A percentile compares a stretch with the other conserved stretches of the same genome.
These are phyloP conservation scores for Drosophila takahashii DNA, from an alignment of 1,140 invertebrate species.

Conservation along the genomic window DNA sequence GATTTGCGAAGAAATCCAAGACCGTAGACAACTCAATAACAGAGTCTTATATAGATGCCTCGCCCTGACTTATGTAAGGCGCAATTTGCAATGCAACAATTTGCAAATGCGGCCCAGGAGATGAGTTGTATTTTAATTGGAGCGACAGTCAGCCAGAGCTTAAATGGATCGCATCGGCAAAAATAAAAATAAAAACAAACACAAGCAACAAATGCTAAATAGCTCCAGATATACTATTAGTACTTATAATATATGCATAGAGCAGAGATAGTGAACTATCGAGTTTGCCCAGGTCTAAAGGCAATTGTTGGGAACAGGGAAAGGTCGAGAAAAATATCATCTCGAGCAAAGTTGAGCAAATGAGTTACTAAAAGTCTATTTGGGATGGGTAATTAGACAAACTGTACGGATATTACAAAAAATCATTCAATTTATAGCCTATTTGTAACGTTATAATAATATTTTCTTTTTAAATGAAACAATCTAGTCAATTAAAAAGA, in stretches of 20 bases:
- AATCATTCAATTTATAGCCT: too few species aligned
- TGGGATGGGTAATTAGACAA: background rate
- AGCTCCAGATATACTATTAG: constrained; percentile 39
- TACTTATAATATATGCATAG: constrained; percentile 30
- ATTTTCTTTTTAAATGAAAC: too few species aligned
- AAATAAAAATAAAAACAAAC: constrained; percentile 11
- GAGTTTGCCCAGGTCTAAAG: constrained; percentile 22
- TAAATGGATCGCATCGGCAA: constrained; percentile 33
- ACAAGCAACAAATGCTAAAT: constrained; percentile 24
- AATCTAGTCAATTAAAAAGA: background rate
- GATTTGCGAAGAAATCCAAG: constrained; percentile 3
- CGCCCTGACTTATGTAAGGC: constrained; percentile 51
- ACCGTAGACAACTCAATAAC: constrained; percentile 28
- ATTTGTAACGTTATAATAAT: too few species aligned
- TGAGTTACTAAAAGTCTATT: constrained; percentile 2
- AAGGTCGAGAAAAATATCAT: constrained; percentile 11
- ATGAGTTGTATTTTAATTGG: constrained; percentile 80
- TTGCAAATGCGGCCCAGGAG: constrained; percentile 77
- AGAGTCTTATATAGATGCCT: constrained; percentile 30
- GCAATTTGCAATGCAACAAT: constrained; percentile 62
- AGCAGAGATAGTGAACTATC: constrained; percentile 23
- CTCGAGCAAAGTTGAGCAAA: constrained; percentile 1
- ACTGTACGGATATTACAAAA: too few species aligned
- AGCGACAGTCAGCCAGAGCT: constrained; percentile 49
- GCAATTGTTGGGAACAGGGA: constrained; percentile 8